Percentiles rank a stretch among this genome's conserved stretches.
These are phyloP conservation scores for Gastracanthus pulcherrimus DNA, from an alignment of 2,888 invertebrate genomes.

Conservation along the genomic window DNA sequence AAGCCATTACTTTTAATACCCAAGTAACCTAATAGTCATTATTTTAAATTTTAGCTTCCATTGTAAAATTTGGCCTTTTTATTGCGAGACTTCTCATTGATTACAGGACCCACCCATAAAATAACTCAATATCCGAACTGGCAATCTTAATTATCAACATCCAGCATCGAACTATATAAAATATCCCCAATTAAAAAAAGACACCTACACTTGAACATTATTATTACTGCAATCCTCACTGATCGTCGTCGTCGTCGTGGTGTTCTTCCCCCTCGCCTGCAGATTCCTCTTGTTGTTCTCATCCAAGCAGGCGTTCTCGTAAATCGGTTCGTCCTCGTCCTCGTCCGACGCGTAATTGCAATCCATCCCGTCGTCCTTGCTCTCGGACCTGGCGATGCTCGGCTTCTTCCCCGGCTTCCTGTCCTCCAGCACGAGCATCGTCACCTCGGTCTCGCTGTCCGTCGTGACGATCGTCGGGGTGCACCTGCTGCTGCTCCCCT, in stretches of 20 bases:
- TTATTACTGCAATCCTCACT: constrained; percentile 59
- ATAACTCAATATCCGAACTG: too few species aligned
- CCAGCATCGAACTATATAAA: too few species aligned
- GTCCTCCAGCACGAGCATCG: constrained; percentile 53
- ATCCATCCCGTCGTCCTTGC: constrained; percentile 75
- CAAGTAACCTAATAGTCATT: too few species aligned
- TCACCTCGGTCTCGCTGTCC: constrained; percentile 68
- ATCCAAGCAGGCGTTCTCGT: constrained; percentile 68
- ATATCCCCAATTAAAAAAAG: too few species aligned
- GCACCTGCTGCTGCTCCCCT: constrained; percentile 66
- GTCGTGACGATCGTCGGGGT: constrained; percentile 65
- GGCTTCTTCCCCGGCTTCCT: constrained; percentile 56
- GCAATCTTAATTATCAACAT: too few species aligned
- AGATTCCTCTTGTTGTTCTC: constrained; percentile 67
- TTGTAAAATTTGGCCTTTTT: too few species aligned
- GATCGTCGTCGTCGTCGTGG: constrained; percentile 2
- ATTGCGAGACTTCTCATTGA: too few species aligned
- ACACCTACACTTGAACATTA: constrained; percentile 56
- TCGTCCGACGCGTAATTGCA: constrained; percentile 73
- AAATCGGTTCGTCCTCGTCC: constrained; percentile 72
- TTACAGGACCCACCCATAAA: too few species aligned
- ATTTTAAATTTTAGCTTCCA: too few species aligned
- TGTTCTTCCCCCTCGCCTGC: constrained; percentile 17
- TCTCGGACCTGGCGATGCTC: constrained; percentile 69
- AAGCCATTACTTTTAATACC: too few species aligned